phyloP scores from a whole-genome alignment of 2,888 invertebrate genomes.

The Aphodius sticticus region DNA sequence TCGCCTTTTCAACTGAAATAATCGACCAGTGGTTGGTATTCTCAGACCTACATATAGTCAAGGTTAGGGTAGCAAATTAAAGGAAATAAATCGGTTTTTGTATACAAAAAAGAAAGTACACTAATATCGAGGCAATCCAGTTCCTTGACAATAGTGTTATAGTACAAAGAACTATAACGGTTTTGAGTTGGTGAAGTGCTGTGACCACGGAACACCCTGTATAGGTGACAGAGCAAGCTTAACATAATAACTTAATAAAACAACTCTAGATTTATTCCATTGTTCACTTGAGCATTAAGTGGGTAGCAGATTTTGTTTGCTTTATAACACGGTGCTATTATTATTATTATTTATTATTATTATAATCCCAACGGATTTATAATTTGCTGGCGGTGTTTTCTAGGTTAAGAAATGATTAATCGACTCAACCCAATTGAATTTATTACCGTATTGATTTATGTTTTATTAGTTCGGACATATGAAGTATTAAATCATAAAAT shows the following conservation, averaged over 20 bases:
- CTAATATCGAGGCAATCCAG: too few relatives aligned
- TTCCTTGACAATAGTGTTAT: too few relatives aligned
- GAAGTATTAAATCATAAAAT: slow-evolving; percentile 7
- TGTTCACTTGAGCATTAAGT: not conserved
- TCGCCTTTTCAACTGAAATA: too few relatives aligned
- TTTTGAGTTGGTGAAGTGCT: too few relatives aligned
- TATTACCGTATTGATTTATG: not conserved
- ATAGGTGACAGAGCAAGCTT: too few relatives aligned
- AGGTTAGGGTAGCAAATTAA: too few relatives aligned
- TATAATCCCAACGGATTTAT: not conserved
- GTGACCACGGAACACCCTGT: too few relatives aligned
- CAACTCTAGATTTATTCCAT: not conserved
- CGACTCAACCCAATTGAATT: not conserved
- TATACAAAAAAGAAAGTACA: too few relatives aligned
- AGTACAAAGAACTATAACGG: too few relatives aligned
- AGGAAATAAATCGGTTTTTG: too few relatives aligned
- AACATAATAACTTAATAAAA: not conserved
- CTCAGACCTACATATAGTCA: too few relatives aligned
- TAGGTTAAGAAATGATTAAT: not conserved
- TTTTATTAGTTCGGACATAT: not conserved
- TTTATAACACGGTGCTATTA: not conserved
- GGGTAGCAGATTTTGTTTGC: not conserved
- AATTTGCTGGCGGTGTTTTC: not conserved
- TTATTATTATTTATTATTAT: not conserved
- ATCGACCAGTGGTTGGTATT: too few relatives aligned